Base-by-base conservation (phyloP, 2,888 invertebrate species). In the Leucoptera coffeella region DNA sequence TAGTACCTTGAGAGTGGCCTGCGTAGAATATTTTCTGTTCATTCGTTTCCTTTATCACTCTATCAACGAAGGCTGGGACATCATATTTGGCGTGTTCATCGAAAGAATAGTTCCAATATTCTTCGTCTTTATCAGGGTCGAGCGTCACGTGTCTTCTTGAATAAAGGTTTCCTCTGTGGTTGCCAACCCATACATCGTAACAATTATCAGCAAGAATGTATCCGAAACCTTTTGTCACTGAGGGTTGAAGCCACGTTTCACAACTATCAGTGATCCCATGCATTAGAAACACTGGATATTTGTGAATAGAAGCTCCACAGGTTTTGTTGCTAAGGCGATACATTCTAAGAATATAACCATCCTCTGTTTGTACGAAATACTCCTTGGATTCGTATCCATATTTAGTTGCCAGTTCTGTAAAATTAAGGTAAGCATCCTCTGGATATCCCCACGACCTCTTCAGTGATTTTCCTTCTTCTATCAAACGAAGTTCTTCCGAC, bases 1-100 rank as follows among this genome's bases (percentile, higher is more conserved):
- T 76, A 0, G 77, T 74, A 12, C 85, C 87, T 40, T 74, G 73
- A 0, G 84, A 85, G 43, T 86, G 84, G 0, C 85, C 87, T 11
- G 81, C 53, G 44, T 83, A 85, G 35, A 75, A 75, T 1, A 87
- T 31, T 25, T 75, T 51, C 2, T 61, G 33, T 9, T 64, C 54
- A 0, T 61, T 58, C 0, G 83, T 81, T 6, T 30, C 29, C 1
- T 44, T 35, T 2, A 77, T 40, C 6, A 80, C 57, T 41, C 77
- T 75, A 42, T 87, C 79, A 22, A 90, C 75, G 46, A 76, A 77
- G 1, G 80, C 75, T 3, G 87, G 85, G 8, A 87, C 38, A 50
- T 89, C 89, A 38, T 56, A 73, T 20, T 57, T 42, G 0, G 78
- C 82, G 47, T 86, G 82, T 41, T 85, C 77, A 44, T 87, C 81